These are phyloP conservation scores for Sussaba pulchella DNA, from an alignment of 2,888 invertebrate genomes.

Conservation along the genomic window DNA sequence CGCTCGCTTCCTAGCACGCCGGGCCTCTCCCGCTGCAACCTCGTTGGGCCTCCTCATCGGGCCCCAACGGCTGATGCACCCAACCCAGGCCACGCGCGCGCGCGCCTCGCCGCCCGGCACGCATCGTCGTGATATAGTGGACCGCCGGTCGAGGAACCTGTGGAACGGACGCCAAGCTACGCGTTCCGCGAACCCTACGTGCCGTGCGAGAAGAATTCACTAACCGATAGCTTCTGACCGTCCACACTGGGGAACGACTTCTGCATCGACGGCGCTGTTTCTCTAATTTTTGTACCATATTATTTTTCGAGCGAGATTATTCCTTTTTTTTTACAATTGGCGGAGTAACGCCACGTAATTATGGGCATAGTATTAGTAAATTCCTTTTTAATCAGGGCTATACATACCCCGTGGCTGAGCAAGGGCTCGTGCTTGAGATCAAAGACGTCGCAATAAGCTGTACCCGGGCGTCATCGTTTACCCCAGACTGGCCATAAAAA, in stretches of 20 bases:
- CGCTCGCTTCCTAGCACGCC: slow-evolving; percentile 33
- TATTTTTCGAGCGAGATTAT: too few species aligned
- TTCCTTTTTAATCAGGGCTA: too few species aligned
- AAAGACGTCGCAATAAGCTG: too few species aligned
- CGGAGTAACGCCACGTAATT: too few species aligned
- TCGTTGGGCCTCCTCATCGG: slow-evolving; percentile 21
- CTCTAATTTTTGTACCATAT: slow-evolving; percentile 3
- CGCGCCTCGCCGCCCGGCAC: slow-evolving; percentile 42
- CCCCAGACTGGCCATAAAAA: too few species aligned
- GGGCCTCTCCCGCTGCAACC: slow-evolving; percentile 23
- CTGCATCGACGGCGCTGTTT: neutral
- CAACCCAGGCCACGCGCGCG: slow-evolving; percentile 22
- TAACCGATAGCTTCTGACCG: slow-evolving; percentile 26
- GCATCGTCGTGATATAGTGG: slow-evolving; percentile 52
- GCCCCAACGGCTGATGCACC: slow-evolving; percentile 45
- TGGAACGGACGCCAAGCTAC: slow-evolving; percentile 56
- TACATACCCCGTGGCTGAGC: too few species aligned
- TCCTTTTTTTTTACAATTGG: too few species aligned
- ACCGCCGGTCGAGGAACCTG: slow-evolving; percentile 51
- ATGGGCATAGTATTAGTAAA: too few species aligned
- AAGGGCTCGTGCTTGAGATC: too few species aligned
- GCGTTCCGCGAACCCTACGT: slow-evolving; percentile 61
- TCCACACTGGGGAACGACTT: neutral
- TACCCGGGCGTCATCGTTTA: too few species aligned
- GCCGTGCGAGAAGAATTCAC: slow-evolving; percentile 61